A percentile compares a stretch with the other conserved stretches of the same genome.
These are phyloP conservation scores for Chironomus riparius DNA, from an alignment of 2,888 invertebrate genomes.

Conservation along the genomic window DNA sequence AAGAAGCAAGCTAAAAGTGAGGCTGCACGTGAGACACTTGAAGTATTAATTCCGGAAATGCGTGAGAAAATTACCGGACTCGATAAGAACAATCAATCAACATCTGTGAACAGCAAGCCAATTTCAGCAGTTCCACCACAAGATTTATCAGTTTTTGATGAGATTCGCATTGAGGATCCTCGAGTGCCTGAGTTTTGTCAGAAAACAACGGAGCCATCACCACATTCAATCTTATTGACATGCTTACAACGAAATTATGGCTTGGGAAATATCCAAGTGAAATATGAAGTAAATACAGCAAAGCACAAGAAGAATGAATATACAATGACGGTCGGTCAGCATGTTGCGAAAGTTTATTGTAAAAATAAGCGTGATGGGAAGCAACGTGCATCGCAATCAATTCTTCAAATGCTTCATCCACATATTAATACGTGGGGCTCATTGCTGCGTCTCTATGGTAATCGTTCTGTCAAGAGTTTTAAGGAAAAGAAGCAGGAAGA, in stretches of 20 bases:
- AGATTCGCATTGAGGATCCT: slow-evolving; percentile 87
- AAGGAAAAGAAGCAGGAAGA: slow-evolving; percentile 88
- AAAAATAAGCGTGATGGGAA: slow-evolving; percentile 95
- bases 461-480: slow-evolving; percentile 79
- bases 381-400: slow-evolving; percentile 90
- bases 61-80: slow-evolving; percentile 67
- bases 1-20: slow-evolving; percentile 94
- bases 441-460: slow-evolving; percentile 83
- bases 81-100: slow-evolving; percentile 34
- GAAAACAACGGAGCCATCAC: slow-evolving; percentile 92
- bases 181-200: slow-evolving; percentile 89
- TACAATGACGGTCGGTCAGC: slow-evolving; percentile 89
- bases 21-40: slow-evolving; percentile 80
- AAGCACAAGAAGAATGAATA: slow-evolving; percentile 90
- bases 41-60: slow-evolving; percentile 89
- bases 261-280: slow-evolving; percentile 76
- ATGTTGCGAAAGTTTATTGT: slow-evolving; percentile 82
- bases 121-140: slow-evolving; percentile 33
- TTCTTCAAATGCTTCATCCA: slow-evolving; percentile 86
- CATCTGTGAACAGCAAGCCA: slow-evolving; percentile 37
- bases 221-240: slow-evolving; percentile 85
- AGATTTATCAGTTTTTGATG: slow-evolving; percentile 67
- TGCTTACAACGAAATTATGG: slow-evolving; percentile 90
- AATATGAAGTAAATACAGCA: slow-evolving; percentile 75
- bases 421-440: slow-evolving; percentile 94